Evolutionary conservation across 2,797 vertebrate species (phyloP).

Genomic region (Halcyon badia): DNA sequence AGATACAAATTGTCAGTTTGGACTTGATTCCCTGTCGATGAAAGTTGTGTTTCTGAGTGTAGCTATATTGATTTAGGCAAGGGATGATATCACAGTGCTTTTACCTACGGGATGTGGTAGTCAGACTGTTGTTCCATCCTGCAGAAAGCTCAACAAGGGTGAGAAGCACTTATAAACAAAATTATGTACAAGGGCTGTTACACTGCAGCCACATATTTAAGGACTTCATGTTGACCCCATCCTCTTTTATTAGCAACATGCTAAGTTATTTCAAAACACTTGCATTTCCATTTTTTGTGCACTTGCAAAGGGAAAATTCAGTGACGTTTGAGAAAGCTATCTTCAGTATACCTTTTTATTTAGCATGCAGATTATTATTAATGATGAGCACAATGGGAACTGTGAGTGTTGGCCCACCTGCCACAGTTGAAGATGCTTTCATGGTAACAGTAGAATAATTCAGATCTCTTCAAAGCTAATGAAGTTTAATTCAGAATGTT

Average conservation of each 20-base stretch:
- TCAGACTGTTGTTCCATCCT: not conserved
- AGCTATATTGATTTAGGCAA: not conserved
- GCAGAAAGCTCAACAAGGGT: not conserved
- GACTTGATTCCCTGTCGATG: not conserved
- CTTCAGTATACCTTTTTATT: not conserved
- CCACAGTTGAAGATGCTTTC: not conserved
- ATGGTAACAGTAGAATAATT: not conserved
- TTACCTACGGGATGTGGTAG: not conserved
- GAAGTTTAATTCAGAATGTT: not conserved
- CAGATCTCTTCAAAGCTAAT: not conserved
- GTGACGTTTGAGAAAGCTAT: not conserved
- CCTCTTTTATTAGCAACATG: not conserved
- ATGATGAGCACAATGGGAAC: not conserved
- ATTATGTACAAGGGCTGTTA: not conserved
- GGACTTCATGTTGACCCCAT: not conserved
- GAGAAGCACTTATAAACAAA: not conserved
- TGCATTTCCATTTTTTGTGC: not conserved
- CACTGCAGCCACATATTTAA: not conserved
- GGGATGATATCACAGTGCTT: not conserved
- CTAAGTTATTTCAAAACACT: not conserved
- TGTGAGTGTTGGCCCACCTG: not conserved
- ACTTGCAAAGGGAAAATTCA: not conserved
- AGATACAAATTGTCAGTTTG: slow-evolving; percentile 12
- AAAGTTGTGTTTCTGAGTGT: slow-evolving; percentile 2
- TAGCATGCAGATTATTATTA: not conserved